Percentiles rank a stretch among this genome's conserved stretches.
Evolutionary conservation across 2,888 invertebrate genomes (phyloP).

Genomic region (Aphodius sticticus): DNA sequence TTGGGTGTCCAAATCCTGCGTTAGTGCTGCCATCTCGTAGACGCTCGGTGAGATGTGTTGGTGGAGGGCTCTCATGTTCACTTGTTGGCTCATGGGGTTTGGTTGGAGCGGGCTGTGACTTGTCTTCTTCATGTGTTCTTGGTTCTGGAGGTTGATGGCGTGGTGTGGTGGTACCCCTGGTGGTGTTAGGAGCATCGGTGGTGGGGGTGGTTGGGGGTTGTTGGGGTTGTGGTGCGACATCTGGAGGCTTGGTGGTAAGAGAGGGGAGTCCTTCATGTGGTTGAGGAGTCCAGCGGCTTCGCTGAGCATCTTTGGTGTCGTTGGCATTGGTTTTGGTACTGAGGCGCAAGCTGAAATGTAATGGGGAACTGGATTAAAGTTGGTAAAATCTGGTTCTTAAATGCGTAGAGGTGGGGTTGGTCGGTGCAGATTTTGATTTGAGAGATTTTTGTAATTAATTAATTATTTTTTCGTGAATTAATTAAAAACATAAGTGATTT

Average conservation of each 20-base stretch:
- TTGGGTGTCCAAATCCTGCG: slow-evolving; percentile 96
- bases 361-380: slow-evolving; percentile 44
- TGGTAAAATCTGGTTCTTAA: neutral
- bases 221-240: slow-evolving; percentile 59
- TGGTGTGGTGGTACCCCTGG: slow-evolving; percentile 81
- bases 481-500: too few relatives aligned
- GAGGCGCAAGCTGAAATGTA: slow-evolving; percentile 57
- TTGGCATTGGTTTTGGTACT: slow-evolving; percentile 76
- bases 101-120: slow-evolving; percentile 59
- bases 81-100: slow-evolving; percentile 67
- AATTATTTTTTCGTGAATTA: too few relatives aligned
- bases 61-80: slow-evolving; percentile 75
- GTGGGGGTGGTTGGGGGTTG: slow-evolving; percentile 61
- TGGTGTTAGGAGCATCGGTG: slow-evolving; percentile 77
- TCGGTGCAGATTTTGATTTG: slow-evolving; percentile 9
- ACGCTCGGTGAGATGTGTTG: slow-evolving; percentile 94
- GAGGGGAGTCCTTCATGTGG: slow-evolving; percentile 75
- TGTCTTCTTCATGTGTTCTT: slow-evolving; percentile 65
- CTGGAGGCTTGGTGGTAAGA: slow-evolving; percentile 64
- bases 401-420: too few relatives aligned
- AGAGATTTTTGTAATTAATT: too few relatives aligned
- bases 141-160: slow-evolving; percentile 70
- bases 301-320: slow-evolving; percentile 79
- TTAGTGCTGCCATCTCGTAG: slow-evolving; percentile 96
- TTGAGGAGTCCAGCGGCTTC: slow-evolving; percentile 71